These are phyloP conservation scores for Mustela lutreola DNA, from an alignment of 2,113 vertebrate species.

Conservation along the genomic window DNA sequence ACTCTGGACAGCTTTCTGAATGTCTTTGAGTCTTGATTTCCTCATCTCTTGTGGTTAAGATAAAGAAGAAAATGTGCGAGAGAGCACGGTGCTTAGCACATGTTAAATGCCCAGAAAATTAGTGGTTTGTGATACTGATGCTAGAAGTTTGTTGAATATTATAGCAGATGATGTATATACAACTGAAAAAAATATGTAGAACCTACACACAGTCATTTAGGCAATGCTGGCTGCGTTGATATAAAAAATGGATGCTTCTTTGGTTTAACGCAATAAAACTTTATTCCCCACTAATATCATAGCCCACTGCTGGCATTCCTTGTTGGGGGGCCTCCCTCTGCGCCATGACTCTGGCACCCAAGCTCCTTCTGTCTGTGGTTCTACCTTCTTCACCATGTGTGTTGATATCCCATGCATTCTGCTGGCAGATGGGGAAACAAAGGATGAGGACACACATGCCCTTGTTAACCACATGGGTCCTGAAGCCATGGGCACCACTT, in stretches of 20 bases:
- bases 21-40: neutral
- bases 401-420: neutral
- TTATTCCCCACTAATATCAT: neutral
- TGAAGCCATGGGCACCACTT: rapidly evolving
- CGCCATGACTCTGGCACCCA: neutral
- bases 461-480: neutral
- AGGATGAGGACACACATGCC: too few species aligned
- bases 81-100: neutral
- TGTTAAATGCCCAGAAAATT: neutral
- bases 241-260: neutral
- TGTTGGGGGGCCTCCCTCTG: neutral
- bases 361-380: neutral
- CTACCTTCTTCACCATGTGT: neutral
- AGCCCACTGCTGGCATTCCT: neutral
- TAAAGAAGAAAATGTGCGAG: neutral
- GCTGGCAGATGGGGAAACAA: neutral
- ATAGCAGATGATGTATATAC: neutral
- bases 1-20: neutral
- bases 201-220: neutral
- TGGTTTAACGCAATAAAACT: neutral
- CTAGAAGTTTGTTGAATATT: neutral
- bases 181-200: neutral
- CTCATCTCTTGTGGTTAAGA: neutral
- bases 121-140: neutral
- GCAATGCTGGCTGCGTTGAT: neutral